Evolutionary conservation across 2,797 vertebrate genomes (phyloP).

Genomic region (Rousettus madagascariensis): DNA sequence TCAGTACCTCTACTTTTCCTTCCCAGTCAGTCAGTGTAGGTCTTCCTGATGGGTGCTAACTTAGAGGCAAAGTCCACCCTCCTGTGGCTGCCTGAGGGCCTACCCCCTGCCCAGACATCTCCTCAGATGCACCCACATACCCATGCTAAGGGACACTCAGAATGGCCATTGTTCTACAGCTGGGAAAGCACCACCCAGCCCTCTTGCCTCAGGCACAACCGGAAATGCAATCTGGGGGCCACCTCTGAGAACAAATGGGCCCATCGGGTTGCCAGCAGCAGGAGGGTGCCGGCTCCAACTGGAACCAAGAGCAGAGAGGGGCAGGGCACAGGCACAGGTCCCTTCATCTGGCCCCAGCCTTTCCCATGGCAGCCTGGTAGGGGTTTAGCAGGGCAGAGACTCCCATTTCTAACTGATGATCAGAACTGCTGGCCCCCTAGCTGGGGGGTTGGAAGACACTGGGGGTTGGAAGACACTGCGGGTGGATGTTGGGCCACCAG

Average conservation of each 20-base stretch:
- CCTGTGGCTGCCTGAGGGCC: background rate
- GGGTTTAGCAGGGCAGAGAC: background rate
- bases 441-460: background rate
- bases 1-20: background rate
- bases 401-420: background rate
- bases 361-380: background rate
- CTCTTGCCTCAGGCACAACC: slow-evolving; percentile 57
- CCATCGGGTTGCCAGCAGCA: background rate
- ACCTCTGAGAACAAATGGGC: slow-evolving; percentile 66
- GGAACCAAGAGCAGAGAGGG: background rate
- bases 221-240: slow-evolving; percentile 62
- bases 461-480: background rate
- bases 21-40: background rate
- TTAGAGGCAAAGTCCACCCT: background rate
- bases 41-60: background rate
- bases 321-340: background rate
- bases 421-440: background rate
- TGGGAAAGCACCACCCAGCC: slow-evolving; percentile 65
- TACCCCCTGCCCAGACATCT: background rate
- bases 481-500: background rate
- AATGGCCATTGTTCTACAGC: slow-evolving; percentile 70
- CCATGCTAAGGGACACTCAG: slow-evolving; percentile 45
- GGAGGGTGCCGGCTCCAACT: background rate
- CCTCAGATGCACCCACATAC: background rate
- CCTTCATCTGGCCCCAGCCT: background rate